These are phyloP conservation scores for Lineus longissimus DNA, from an alignment of 1,140 invertebrate species.

Conservation along the genomic window DNA sequence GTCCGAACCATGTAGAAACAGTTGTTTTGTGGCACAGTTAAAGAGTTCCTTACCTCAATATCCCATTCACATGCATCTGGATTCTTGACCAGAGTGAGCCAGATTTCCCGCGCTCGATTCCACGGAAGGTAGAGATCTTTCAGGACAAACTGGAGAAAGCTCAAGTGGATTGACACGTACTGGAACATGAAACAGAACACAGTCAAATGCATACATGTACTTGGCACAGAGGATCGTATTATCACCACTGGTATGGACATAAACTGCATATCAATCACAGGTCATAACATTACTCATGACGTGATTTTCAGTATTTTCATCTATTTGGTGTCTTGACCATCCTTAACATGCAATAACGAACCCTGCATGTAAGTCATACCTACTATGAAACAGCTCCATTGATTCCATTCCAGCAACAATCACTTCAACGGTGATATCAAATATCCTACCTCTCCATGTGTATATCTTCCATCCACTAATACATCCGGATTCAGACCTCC, in stretches of 20 bases:
- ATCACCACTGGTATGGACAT: not conserved
- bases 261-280: too few relatives aligned
- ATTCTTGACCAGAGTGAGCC: slow-evolving; percentile 56
- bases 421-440: too few relatives aligned
- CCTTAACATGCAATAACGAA: too few relatives aligned
- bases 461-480: slow-evolving; percentile 55
- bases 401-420: too few relatives aligned
- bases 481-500: slow-evolving; percentile 44
- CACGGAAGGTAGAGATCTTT: slow-evolving; percentile 58
- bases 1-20: slow-evolving; percentile 8
- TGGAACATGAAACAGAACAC: slow-evolving; percentile 36
- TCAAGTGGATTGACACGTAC: slow-evolving; percentile 56
- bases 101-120: slow-evolving; percentile 56
- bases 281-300: too few relatives aligned
- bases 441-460: slow-evolving; percentile 56
- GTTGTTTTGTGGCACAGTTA: not conserved
- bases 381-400: too few relatives aligned
- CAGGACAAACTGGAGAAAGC: slow-evolving; percentile 57
- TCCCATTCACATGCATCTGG: slow-evolving; percentile 55
- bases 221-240: not conserved
- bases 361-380: too few relatives aligned
- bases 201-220: slow-evolving; percentile 13
- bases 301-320: too few relatives aligned
- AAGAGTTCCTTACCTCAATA: slow-evolving; percentile 51
- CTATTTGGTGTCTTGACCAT: too few relatives aligned